These are phyloP conservation scores for Sebastes hubbsi DNA, from an alignment of 2,797 vertebrate genomes.

Conservation along the genomic window DNA sequence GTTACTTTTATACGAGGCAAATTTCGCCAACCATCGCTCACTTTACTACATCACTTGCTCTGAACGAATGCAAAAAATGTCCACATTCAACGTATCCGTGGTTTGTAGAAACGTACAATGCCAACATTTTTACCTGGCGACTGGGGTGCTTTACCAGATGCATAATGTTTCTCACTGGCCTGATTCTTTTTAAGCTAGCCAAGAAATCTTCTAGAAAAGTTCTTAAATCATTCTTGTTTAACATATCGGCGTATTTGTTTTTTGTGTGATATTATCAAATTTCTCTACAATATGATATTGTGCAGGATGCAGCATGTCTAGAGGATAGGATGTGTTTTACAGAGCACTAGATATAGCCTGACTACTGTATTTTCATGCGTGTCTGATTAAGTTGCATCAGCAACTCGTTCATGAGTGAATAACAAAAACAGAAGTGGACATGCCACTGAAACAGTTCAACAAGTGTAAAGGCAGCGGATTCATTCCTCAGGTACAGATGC, in stretches of 20 bases:
- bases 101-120: too few relatives aligned
- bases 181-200: too few relatives aligned
- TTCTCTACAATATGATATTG: neutral
- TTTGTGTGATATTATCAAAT: neutral
- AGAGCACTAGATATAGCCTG: accelerated
- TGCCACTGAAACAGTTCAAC: neutral
- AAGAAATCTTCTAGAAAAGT: too few relatives aligned
- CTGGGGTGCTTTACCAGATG: too few relatives aligned
- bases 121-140: too few relatives aligned
- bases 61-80: too few relatives aligned
- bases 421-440: neutral
- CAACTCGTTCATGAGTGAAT: neutral
- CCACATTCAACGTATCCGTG: too few relatives aligned
- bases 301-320: neutral
- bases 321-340: neutral
- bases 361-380: neutral
- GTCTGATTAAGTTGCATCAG: neutral
- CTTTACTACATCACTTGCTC: too few relatives aligned
- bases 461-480: neutral
- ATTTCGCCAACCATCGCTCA: too few relatives aligned
- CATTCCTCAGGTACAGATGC: neutral
- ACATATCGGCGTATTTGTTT: neutral
- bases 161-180: too few relatives aligned
- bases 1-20: too few relatives aligned
- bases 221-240: too few relatives aligned